These are phyloP conservation scores for Creontiades dilutus DNA, from an alignment of 2,888 invertebrate genomes.

Conservation along the genomic window DNA sequence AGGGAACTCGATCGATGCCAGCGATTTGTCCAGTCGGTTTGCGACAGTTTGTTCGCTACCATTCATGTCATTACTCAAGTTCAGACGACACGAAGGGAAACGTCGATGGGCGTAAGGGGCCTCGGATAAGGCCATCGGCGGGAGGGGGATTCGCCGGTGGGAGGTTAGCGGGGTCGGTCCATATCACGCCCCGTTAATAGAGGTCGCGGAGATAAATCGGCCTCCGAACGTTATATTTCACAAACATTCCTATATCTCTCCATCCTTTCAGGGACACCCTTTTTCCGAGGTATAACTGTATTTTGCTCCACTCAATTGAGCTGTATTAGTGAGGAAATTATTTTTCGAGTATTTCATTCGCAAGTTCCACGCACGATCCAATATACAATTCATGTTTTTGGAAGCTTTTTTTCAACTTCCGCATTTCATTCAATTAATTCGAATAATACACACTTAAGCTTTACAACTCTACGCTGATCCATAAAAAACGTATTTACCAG, in stretches of 20 bases:
- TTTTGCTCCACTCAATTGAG: constrained; percentile 61
- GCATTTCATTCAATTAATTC: too few relatives aligned
- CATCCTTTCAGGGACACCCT: neutral
- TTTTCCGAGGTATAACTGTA: constrained; percentile 22
- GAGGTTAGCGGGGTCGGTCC: constrained; percentile 6
- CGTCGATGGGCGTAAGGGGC: constrained; percentile 23
- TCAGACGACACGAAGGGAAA: constrained; percentile 36
- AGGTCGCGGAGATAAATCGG: constrained; percentile 67
- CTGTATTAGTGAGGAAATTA: constrained; percentile 19
- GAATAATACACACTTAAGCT: too few relatives aligned
- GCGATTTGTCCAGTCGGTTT: constrained; percentile 70
- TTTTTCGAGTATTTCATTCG: neutral
- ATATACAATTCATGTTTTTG: neutral
- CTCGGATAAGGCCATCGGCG: neutral
- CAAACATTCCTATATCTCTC: constrained; percentile 64
- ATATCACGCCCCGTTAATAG: constrained; percentile 68
- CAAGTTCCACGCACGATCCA: neutral
- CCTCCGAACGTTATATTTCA: constrained; percentile 69
- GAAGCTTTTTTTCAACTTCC: neutral
- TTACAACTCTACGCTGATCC: too few relatives aligned
- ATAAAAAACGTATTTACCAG: too few relatives aligned
- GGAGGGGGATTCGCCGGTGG: neutral
- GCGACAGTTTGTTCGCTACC: constrained; percentile 69
- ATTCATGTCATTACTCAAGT: constrained; percentile 71
- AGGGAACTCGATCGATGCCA: constrained; percentile 38